These are phyloP conservation scores for Pagrus major DNA, from an alignment of 2,113 vertebrate genomes.

Conservation along the genomic window DNA sequence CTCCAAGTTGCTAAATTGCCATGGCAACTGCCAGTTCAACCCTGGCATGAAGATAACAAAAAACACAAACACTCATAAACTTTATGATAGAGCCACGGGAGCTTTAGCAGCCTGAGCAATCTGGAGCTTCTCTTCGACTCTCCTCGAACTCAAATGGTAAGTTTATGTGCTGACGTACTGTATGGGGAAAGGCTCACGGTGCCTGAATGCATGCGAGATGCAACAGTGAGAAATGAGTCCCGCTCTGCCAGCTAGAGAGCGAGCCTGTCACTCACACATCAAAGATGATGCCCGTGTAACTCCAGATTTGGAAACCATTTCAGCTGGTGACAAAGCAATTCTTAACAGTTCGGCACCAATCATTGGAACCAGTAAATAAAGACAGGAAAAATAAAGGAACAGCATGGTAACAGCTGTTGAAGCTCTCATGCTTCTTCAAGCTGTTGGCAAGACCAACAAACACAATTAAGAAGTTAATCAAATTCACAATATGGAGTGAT, in stretches of 20 bases:
- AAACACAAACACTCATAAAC: not conserved
- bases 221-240: not conserved
- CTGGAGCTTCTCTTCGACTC: not conserved
- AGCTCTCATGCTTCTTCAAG: not conserved
- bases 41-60: not conserved
- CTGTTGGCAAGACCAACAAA: not conserved
- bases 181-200: not conserved
- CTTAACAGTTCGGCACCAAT: not conserved
- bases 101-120: not conserved
- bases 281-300: not conserved
- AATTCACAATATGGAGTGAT: slow-evolving; percentile 13
- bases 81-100: not conserved
- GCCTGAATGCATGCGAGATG: not conserved
- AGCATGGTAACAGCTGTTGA: not conserved
- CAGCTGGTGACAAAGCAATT: slow-evolving; percentile 4
- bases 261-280: slow-evolving; percentile 21
- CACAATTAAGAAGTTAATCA: slow-evolving; percentile 24
- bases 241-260: not conserved
- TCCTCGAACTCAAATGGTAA: not conserved
- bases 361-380: not conserved
- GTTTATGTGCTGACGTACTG: not conserved
- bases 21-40: slow-evolving; percentile 15
- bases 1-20: not conserved
- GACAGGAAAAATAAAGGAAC: not conserved
- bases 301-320: slow-evolving; percentile 14